Base-by-base conservation (phyloP, 2,888 invertebrate species). In the Panorpa germanica region DNA sequence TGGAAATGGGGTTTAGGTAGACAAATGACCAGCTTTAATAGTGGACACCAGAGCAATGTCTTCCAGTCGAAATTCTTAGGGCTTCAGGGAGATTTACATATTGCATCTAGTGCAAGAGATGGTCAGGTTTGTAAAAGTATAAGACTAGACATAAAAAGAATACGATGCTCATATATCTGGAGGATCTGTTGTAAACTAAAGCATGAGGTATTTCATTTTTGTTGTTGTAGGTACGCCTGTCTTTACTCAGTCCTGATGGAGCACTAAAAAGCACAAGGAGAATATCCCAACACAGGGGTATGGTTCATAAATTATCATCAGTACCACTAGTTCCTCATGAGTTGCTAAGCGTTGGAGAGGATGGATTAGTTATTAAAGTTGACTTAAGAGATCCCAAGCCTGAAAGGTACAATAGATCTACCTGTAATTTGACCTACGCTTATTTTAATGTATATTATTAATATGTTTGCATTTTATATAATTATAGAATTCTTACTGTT, bases 61-160 rank as follows among this genome's bases (percentile, higher is more conserved):
- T 91, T 91, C 52, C 86, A 88, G 48, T 70, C 70, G 43, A 91
- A 88, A 55, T 93, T 91, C 59, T 61, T 93, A 39, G 75, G 82
- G 30, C 59, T 76, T 23, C 65, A 69, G 19, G 44, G 50, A 38
- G 83, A 85, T 53, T 60, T 78, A 34, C 78, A 83, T 47, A 75
- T 93, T 22, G 81, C 82, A 19, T 81, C 86, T 1, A 80, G 85
- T 49, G 82, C 83, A 2, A 64, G 86, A 32, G 93, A 93, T 55
- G 90, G 90, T 5, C 81, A 85, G 57, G 80, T 86, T 50, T 61
- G 45, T 38, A 20, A 22, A 12, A 17, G 18, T 19, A 18, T 29
- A 25, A 25, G 16, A 19, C 8, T 31, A 24, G 4, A 16, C 24
- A 9, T 25, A 27, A 27, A 5, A 1, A 6, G 11, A 8, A 5